A percentile compares a stretch with the other conserved stretches of the same genome.
Evolutionary conservation across 2,888 invertebrate species (phyloP).

Genomic region (Latrodectus hesperus): DNA sequence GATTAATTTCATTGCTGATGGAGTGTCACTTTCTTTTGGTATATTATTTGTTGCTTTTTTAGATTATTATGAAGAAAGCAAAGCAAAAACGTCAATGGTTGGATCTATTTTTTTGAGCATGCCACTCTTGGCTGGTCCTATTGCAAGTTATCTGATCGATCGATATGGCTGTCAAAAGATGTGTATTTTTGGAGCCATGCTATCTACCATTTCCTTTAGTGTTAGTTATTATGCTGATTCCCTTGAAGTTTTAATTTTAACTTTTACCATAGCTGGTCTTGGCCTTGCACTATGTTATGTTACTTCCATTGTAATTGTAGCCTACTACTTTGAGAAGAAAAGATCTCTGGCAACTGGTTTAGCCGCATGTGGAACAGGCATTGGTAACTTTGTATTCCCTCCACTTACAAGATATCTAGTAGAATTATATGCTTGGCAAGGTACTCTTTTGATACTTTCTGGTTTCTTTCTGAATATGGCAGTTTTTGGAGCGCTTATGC

Average conservation of each 20-base stretch:
- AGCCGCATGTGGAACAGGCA: constrained; percentile 88
- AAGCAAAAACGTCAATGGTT: constrained; percentile 91
- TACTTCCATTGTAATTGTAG: constrained; percentile 90
- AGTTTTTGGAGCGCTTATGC: constrained; percentile 87
- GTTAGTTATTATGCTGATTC: constrained; percentile 83
- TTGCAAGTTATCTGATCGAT: constrained; percentile 88
- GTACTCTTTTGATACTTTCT: constrained; percentile 86
- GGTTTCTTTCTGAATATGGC: constrained; percentile 87
- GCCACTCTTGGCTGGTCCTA: constrained; percentile 89
- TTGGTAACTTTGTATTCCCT: constrained; percentile 90
- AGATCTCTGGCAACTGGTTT: constrained; percentile 89
- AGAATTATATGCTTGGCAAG: constrained; percentile 85
- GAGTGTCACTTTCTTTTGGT: constrained; percentile 93
- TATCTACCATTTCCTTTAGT: constrained; percentile 85
- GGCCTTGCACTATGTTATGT: constrained; percentile 90
- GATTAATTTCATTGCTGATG: constrained; percentile 92
- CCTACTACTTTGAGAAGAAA: constrained; percentile 90
- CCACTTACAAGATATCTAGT: constrained; percentile 85
- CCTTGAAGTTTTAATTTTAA: constrained; percentile 85
- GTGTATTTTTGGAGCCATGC: constrained; percentile 85
- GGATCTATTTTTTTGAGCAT: constrained; percentile 93
- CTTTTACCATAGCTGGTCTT: constrained; percentile 89
- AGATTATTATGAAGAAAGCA: constrained; percentile 87
- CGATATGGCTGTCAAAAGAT: constrained; percentile 87
- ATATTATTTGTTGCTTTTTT: constrained; percentile 90